Conservation (phyloP, 2,888 invertebrate species). For the Sinotaia quadrata region DNA sequence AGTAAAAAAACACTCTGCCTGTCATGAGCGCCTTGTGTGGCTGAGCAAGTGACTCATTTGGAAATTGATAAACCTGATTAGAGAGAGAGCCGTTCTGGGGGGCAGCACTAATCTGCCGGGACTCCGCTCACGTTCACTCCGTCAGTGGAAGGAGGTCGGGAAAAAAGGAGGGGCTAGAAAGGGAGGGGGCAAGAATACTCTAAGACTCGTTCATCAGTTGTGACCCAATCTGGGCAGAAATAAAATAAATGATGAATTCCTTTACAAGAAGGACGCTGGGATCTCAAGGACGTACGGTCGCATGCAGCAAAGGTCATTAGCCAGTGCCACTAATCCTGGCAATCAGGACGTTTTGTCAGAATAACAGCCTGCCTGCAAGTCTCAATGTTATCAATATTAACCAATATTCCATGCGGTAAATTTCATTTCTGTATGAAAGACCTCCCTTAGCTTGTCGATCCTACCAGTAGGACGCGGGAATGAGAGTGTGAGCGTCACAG, state of each 20-base stretch:
- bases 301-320: neutral
- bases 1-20: too few relatives aligned
- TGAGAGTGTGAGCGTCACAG: neutral
- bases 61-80: constrained; percentile 12
- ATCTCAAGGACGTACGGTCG: neutral
- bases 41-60: constrained; percentile 5
- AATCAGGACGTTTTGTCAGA: constrained; percentile 21
- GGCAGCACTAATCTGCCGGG: neutral
- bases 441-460: neutral
- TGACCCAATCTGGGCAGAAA: neutral
- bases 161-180: neutral
- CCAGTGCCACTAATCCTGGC: constrained; percentile 14
- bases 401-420: constrained; percentile 17
- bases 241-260: constrained; percentile 9
- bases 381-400: constrained; percentile 18
- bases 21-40: too few relatives aligned
- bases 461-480: neutral
- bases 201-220: too few relatives aligned
- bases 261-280: constrained; percentile 1
- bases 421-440: constrained; percentile 26
- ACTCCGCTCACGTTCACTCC: neutral
- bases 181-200: neutral
- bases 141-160: neutral
- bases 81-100: neutral
- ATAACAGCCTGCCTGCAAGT: constrained; percentile 8